Evolutionary conservation across 1,140 invertebrate genomes (phyloP).

Genomic region (Microplitis demolitor): DNA sequence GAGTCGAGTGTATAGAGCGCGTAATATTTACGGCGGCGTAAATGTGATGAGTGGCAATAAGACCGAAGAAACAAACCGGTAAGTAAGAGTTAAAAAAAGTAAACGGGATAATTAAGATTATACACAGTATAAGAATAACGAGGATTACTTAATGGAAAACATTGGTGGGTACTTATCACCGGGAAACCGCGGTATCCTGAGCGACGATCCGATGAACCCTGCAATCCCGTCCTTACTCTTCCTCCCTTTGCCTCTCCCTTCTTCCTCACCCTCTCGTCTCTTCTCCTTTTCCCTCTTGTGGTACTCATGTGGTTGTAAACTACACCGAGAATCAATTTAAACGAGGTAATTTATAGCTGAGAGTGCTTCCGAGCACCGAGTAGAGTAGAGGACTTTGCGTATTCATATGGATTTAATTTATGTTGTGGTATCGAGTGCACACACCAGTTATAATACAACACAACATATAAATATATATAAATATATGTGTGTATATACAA

Average conservation of each 20-base stretch:
- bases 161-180: constrained; percentile 8
- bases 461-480: constrained; percentile 2
- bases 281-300: not conserved
- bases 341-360: constrained; percentile 29
- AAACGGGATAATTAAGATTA: constrained; percentile 24
- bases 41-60: not conserved
- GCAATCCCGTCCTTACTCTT: not conserved
- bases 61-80: not conserved
- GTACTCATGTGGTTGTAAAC: constrained; percentile 22
- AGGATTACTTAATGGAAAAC: constrained; percentile 18
- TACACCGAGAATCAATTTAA: constrained; percentile 30
- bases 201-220: constrained; percentile 2
- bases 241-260: not conserved
- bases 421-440: constrained; percentile 30
- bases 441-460: constrained; percentile 27
- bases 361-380: constrained; percentile 24
- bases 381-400: constrained; percentile 19
- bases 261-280: not conserved
- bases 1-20: too few relatives aligned
- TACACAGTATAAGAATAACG: constrained; percentile 9
- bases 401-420: constrained; percentile 30
- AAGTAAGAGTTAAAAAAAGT: not conserved
- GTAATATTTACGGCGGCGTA: not conserved
- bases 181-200: constrained; percentile 8
- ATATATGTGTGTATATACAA: not conserved